Base-by-base conservation (phyloP, 2,797 vertebrate species). In the Betta splendens region DNA sequence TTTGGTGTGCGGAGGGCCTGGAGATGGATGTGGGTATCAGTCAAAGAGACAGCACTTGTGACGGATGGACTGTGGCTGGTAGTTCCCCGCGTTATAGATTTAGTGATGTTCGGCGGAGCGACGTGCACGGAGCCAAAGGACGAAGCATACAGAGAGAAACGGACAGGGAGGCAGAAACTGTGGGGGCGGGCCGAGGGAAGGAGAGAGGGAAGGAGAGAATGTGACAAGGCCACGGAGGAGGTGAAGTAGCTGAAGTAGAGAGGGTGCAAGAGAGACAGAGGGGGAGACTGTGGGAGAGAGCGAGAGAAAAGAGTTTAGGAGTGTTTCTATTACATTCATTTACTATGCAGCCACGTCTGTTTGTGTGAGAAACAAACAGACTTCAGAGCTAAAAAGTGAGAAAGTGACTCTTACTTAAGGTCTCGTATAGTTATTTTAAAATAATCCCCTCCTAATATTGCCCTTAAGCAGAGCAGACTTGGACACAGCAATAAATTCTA, bases 181-280 rank as follows among this genome's bases (percentile, higher is more conserved):
- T 83, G 72, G 74, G 80, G 72, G 79, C 52, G 77, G 83, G 69
- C 67, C 74, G 80, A 81, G 64, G 47, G 80, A 81, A 64, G 47
- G 54, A 74, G 59, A 59, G 56, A 66, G 64, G 56, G 49, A 76
- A 69, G 46, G 69, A 77, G 72, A 72, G 58, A 70, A 69, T 72
- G 69, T 79, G 76, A 80, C 80, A 82, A 69, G 67, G 71, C 77
- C 72, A 76, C 2, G 33, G 49, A 85, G 76, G 77, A 87, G 79
- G 77, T 77, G 69, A 83, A 60, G 64, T 58, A 73, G 68, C 58
- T 68, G 54, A 64, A 73, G 55, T n/a, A n/a, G n/a, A 10, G 40
- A 67, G 65, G 44, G 55, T 48, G 35, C 67, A 26, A 64, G 16
- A 52, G 39, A 33, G 69, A 33, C 54, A 37, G 35, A 64, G 32